A percentile compares a stretch with the other conserved stretches of the same genome.
Conservation (phyloP, 1,140 invertebrate species). For the Gonioctena quinquepunctata region DNA sequence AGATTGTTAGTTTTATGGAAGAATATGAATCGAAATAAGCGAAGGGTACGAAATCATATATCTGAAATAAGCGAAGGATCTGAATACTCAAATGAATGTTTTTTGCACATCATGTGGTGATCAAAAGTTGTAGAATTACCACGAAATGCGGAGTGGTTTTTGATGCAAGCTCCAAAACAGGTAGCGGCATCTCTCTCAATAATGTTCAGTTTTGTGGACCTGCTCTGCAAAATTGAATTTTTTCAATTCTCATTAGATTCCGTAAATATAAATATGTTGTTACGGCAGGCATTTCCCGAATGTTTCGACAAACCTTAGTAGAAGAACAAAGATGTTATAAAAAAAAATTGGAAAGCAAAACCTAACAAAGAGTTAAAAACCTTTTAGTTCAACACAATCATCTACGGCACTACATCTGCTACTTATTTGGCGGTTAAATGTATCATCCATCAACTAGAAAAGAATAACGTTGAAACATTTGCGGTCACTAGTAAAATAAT, state of each 20-base stretch:
- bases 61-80: no score
- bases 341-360: conserved; percentile 51
- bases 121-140: conserved; percentile 26
- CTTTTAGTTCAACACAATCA: conserved; percentile 34
- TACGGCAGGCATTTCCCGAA: conserved; percentile 52
- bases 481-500: conserved; percentile 38
- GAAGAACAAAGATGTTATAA: conserved; percentile 38
- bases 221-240: conserved; percentile 49
- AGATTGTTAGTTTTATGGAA: conserved; percentile 43
- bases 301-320: conserved; percentile 53
- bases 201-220: conserved; percentile 31
- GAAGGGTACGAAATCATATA: no score
- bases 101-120: conserved; percentile 49
- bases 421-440: conserved; percentile 42
- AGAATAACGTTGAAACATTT: conserved; percentile 27
- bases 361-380: conserved; percentile 28
- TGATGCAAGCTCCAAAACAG: conserved; percentile 49
- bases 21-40: conserved; percentile 41
- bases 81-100: conserved; percentile 25
- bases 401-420: conserved; percentile 44
- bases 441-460: conserved; percentile 34
- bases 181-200: conserved; percentile 32
- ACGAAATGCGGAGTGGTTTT: conserved; percentile 48
- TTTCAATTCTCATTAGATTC: conserved; percentile 54
- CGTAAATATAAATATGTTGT: conserved; percentile 50